Evolutionary conservation across 2,797 vertebrate genomes (phyloP), one percentile per base, ranked within the genome.

Genomic region (Triplophysa bombifrons): DNA sequence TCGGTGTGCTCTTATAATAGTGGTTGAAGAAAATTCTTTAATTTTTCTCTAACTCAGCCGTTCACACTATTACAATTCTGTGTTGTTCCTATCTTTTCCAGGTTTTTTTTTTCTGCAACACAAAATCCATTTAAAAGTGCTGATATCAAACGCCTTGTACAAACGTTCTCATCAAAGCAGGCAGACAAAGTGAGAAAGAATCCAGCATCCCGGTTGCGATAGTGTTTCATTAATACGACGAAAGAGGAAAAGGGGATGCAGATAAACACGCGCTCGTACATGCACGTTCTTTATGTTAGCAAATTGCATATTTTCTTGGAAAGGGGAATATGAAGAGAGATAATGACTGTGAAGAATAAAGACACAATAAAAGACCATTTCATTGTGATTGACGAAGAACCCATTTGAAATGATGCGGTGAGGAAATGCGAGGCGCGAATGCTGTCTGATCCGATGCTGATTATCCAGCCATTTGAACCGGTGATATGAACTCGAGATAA

Each of bases 361-460:
- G 81, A 66, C 51, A 90, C 87, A 92, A 92, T 91, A 94, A 92
- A 95, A 93, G 94, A 92, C 91, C 68, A 83, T 94, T 95, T 96
- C 94, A 97, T 96, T 96, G 92, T 95, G 96, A 97, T 94, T 94
- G 95, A 95, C 93, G 94, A 93, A 91, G 91, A 93, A 94, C 91
- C 90, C 90, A 64, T 96, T 96, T 88, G 91, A 92, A 77, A 91
- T 88, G 90, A 91, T 91, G 92, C 92, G 91, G 92, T 92, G 89
- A 82, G 82, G 77, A 81, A 84, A 48, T 90, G 92, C 91, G 90
- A 89, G 60, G 75, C 91, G 88, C 92, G 90, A 88, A 91, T 93
- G 92, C 90, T 88, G 92, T 96, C 95, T 95, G 95, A 95, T 97
- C 96, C 93, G 90, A 92, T 81, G 91, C 90, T 96, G 95, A 97